These are phyloP conservation scores for Wiebesia pumilae DNA, from an alignment of 1,140 invertebrate genomes.

Conservation along the genomic window DNA sequence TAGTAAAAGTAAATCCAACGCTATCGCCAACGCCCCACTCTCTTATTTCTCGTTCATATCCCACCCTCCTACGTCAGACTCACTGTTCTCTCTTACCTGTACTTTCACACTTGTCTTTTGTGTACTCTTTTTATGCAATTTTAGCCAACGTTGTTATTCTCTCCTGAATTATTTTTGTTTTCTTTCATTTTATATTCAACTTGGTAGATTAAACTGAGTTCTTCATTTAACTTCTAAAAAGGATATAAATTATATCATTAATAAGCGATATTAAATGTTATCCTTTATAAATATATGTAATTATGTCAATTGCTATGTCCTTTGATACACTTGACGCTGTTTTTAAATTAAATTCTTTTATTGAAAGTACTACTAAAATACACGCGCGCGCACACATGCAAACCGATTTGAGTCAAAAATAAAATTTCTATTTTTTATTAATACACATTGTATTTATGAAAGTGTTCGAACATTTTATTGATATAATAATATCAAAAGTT, in stretches of 20 bases:
- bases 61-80: background rate
- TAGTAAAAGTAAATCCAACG: slow-evolving; percentile 70
- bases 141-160: background rate
- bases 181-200: slow-evolving; percentile 16
- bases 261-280: too few relatives aligned
- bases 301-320: too few relatives aligned
- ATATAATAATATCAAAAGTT: too few relatives aligned
- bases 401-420: too few relatives aligned
- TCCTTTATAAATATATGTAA: too few relatives aligned
- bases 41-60: slow-evolving; percentile 5
- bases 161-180: background rate
- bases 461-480: too few relatives aligned
- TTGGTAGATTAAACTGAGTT: background rate
- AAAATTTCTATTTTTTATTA: too few relatives aligned
- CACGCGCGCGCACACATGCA: too few relatives aligned
- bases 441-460: too few relatives aligned
- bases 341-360: too few relatives aligned
- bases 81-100: background rate
- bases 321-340: too few relatives aligned
- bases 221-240: slow-evolving; percentile 37
- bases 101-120: background rate
- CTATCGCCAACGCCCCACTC: slow-evolving; percentile 60
- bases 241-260: slow-evolving; percentile 21
- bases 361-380: too few relatives aligned
- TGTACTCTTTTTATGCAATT: background rate